These are phyloP conservation scores for Phrynocephalus versicolor DNA, from an alignment of 2,113 vertebrate genomes.

Conservation along the genomic window DNA sequence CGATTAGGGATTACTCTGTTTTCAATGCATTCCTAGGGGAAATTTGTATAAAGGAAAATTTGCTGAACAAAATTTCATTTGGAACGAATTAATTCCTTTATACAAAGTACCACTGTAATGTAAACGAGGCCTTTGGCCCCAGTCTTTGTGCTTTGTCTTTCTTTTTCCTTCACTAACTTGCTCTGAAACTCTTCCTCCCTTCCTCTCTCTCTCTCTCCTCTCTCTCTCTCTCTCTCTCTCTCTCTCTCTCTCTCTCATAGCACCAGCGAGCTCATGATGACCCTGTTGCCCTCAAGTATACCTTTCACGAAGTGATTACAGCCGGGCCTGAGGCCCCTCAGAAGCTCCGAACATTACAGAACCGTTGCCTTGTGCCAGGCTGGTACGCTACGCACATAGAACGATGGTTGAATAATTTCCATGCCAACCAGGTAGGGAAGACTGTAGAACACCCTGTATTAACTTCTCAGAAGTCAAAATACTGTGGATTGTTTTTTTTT, in stretches of 20 bases:
- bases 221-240: not conserved
- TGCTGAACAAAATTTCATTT: too few species aligned
- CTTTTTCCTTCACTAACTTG: not conserved
- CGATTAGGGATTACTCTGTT: too few species aligned
- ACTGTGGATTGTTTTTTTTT: too few species aligned
- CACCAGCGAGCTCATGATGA: conserved; percentile 96
- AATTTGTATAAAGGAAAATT: too few species aligned
- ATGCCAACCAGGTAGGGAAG: conserved; percentile 87
- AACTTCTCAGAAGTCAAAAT: not conserved
- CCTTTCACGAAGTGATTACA: conserved; percentile 93
- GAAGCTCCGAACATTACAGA: conserved; percentile 89
- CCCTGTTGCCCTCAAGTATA: conserved; percentile 89
- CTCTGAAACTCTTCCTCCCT: conserved; percentile 15
- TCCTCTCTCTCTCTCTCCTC: not conserved
- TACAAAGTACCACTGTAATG: too few species aligned
- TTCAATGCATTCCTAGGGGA: too few species aligned
- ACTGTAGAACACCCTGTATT: not conserved
- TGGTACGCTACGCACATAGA: conserved; percentile 94
- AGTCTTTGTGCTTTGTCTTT: too few species aligned
- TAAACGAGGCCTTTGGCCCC: not conserved
- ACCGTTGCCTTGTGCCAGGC: conserved; percentile 91
- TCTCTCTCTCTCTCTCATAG: conserved; percentile 65
- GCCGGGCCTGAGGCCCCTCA: conserved; percentile 78
- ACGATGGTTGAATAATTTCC: conserved; percentile 92
- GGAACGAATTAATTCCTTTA: too few species aligned